Percentiles rank a stretch among this genome's conserved stretches.
phyloP scores from a whole-genome alignment of 2,888 invertebrate genomes.

The Rutpela maculata region DNA sequence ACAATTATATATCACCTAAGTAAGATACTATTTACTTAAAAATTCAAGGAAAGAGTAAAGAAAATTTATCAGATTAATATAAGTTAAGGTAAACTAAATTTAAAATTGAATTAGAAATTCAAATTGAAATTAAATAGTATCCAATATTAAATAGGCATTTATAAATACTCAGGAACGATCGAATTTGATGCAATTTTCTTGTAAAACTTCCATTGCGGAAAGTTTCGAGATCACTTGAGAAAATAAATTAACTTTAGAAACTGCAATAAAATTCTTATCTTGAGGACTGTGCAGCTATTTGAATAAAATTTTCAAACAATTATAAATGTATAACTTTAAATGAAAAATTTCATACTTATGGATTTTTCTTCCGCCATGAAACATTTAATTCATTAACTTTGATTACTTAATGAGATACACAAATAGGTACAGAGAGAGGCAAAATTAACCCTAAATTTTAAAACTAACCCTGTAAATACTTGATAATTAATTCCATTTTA shows the following conservation, averaged over 20 bases:
- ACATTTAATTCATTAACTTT: too few relatives aligned
- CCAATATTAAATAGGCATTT: not conserved
- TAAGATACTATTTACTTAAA: too few relatives aligned
- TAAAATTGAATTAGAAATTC: too few relatives aligned
- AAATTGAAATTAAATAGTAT: not conserved
- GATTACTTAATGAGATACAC: too few relatives aligned
- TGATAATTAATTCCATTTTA: too few relatives aligned
- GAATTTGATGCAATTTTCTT: conserved; percentile 17
- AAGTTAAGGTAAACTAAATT: too few relatives aligned
- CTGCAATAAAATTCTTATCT: conserved; percentile 16
- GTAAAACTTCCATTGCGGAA: conserved; percentile 12
- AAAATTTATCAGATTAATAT: too few relatives aligned
- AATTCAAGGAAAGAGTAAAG: too few relatives aligned
- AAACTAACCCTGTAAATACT: too few relatives aligned
- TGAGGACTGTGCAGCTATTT: conserved; percentile 26
- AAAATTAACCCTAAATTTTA: too few relatives aligned
- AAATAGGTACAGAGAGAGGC: too few relatives aligned
- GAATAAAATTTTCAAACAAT: conserved; percentile 21
- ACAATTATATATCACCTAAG: too few relatives aligned
- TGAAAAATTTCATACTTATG: not conserved
- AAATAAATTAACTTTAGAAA: conserved; percentile 22
- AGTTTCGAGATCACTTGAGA: conserved; percentile 15
- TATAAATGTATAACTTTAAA: conserved; percentile 18
- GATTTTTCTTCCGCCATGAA: not conserved
- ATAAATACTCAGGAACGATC: conserved; percentile 1